Conservation (phyloP, 2,113 vertebrate genomes). For the Pipra filicauda region DNA sequence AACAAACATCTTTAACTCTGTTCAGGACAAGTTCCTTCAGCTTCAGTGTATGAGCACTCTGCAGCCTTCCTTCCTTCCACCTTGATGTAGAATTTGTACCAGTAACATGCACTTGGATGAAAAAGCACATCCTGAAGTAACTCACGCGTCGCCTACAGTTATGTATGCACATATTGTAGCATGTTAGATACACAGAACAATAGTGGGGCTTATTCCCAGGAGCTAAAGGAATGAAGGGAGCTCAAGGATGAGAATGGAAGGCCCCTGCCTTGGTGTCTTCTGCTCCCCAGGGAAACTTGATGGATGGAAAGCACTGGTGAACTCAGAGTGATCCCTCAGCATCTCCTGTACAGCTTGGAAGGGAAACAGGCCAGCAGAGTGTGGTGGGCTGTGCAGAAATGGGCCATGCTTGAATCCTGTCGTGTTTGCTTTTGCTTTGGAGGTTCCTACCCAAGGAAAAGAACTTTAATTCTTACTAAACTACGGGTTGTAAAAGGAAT, state of each 20-base stretch:
- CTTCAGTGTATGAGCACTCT: constrained; percentile 56
- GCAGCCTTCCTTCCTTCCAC: constrained; percentile 63
- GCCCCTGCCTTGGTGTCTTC: background rate
- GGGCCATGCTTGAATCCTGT: background rate
- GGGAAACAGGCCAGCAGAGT: background rate
- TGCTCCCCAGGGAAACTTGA: background rate
- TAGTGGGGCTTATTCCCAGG: background rate
- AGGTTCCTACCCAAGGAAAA: background rate
- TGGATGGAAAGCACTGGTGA: background rate
- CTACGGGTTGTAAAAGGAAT: background rate
- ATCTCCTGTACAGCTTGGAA: background rate
- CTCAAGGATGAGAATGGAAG: constrained; percentile 3
- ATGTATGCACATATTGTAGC: constrained; percentile 45
- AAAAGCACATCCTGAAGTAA: constrained; percentile 52
- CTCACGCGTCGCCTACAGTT: constrained; percentile 43
- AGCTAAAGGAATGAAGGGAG: background rate
- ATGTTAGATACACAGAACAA: constrained; percentile 35
- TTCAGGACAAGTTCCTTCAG: constrained; percentile 56
- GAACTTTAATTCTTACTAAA: background rate
- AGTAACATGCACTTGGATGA: constrained; percentile 45
- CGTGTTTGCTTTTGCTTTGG: constrained; percentile 16
- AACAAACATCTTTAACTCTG: constrained; percentile 46
- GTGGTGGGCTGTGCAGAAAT: background rate
- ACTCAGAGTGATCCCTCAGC: background rate
- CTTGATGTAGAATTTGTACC: constrained; percentile 58